Percentiles rank a stretch among this genome's conserved stretches.
phyloP scores from a whole-genome alignment of 2,797 vertebrate genomes.

The Thunnus albacares region DNA sequence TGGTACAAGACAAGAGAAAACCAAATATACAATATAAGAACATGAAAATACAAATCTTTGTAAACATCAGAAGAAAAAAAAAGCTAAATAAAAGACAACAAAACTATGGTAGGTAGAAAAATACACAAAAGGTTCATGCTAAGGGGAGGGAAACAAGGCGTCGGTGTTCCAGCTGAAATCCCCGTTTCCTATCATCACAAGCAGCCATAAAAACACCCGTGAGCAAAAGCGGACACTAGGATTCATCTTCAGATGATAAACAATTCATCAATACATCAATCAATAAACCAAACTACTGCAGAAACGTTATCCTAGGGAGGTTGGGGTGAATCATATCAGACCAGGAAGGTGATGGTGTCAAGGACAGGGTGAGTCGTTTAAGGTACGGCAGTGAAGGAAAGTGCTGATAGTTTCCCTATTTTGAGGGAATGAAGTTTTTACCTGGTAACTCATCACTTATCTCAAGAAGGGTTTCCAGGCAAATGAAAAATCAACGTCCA shows the following conservation, averaged over 20 bases:
- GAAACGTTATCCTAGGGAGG: background rate
- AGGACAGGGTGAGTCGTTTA: conserved; percentile 51
- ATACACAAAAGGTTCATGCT: conserved; percentile 45
- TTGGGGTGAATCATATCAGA: conserved; percentile 23
- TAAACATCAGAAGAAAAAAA: conserved; percentile 60
- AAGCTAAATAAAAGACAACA: conserved; percentile 49
- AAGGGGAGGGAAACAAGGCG: conserved; percentile 38
- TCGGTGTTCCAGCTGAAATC: conserved; percentile 51
- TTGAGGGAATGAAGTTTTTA: conserved; percentile 21
- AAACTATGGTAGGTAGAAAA: conserved; percentile 56
- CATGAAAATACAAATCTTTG: conserved; percentile 65
- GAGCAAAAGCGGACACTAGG: conserved; percentile 7
- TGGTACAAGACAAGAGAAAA: conserved; percentile 75
- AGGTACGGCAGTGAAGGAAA: conserved; percentile 79
- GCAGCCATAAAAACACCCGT: conserved; percentile 27
- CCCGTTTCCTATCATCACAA: conserved; percentile 36
- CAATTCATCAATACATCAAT: conserved; percentile 30
- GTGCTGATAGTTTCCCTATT: conserved; percentile 62
- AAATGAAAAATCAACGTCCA: conserved; percentile 1
- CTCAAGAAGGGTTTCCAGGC: conserved; percentile 22
- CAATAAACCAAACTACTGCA: conserved; percentile 10
- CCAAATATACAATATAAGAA: conserved; percentile 63
- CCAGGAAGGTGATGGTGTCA: conserved; percentile 12
- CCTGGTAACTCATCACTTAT: conserved; percentile 16
- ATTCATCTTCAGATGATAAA: conserved; percentile 35